Conservation (phyloP, 1,140 invertebrate species). For the Melitaea cinxia region DNA sequence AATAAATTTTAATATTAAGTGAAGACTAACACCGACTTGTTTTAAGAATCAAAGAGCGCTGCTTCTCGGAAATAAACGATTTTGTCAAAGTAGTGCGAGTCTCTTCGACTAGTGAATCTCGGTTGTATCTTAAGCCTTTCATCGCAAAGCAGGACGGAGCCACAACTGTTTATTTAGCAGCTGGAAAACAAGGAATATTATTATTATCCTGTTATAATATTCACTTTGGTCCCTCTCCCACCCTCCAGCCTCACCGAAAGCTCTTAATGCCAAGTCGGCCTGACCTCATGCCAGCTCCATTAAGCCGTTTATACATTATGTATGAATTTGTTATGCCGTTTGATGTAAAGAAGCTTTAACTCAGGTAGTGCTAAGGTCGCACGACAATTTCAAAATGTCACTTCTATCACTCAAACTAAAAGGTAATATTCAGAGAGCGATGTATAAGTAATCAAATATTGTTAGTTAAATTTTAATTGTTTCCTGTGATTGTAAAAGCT, state of each 20-base stretch:
- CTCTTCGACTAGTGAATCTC: constrained; percentile 41
- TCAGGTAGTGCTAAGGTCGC: constrained; percentile 75
- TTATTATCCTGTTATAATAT: constrained; percentile 77
- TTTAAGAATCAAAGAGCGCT: not conserved
- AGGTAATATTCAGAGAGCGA: constrained; percentile 22
- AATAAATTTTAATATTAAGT: constrained; percentile 2
- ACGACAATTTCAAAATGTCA: constrained; percentile 60
- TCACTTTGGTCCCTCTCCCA: constrained; percentile 68
- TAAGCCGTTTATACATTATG: constrained; percentile 80
- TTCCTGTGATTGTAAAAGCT: not conserved
- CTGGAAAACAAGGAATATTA: constrained; percentile 70
- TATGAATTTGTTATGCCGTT: constrained; percentile 81
- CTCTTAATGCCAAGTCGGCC: constrained; percentile 78
- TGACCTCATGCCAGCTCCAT: constrained; percentile 79
- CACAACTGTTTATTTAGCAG: constrained; percentile 55
- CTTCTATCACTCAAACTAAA: constrained; percentile 36
- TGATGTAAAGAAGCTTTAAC: constrained; percentile 80
- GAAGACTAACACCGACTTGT: not conserved
- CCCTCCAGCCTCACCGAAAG: constrained; percentile 63
- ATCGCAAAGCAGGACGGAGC: constrained; percentile 25
- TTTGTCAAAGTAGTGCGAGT: constrained; percentile 29
- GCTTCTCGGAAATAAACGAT: constrained; percentile 20
- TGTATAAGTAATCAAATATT: constrained; percentile 24
- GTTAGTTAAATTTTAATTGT: not conserved
- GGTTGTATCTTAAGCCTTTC: constrained; percentile 39